Percentiles rank a stretch among this genome's conserved stretches.
These are phyloP conservation scores for Ranitomeya imitator DNA, from an alignment of 2,113 vertebrate species.

Conservation along the genomic window DNA sequence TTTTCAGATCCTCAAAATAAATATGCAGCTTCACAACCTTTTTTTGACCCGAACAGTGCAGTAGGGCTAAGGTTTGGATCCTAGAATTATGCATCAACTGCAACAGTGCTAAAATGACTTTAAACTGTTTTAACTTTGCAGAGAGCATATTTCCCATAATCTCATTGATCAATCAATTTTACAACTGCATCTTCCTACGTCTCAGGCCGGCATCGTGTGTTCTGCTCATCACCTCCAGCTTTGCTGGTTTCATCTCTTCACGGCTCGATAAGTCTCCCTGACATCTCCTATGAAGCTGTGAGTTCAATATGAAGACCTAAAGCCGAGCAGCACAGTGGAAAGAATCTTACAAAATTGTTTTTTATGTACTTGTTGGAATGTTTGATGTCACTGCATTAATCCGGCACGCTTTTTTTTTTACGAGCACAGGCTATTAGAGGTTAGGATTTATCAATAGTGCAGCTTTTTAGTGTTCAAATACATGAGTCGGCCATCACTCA, in stretches of 20 bases:
- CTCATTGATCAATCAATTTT: background rate
- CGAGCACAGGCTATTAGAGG: slow-evolving; percentile 31
- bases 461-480: slow-evolving; percentile 12
- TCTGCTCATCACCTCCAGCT: background rate
- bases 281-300: background rate
- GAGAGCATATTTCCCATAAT: background rate
- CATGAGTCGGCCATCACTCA: slow-evolving; percentile 23
- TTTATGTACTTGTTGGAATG: slow-evolving; percentile 20
- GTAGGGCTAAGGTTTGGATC: too few relatives aligned
- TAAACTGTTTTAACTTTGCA: background rate
- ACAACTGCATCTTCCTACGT: background rate
- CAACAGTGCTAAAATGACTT: background rate
- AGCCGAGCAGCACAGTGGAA: background rate
- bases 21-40: too few relatives aligned
- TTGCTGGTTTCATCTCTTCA: slow-evolving; percentile 21
- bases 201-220: background rate
- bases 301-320: slow-evolving; percentile 7
- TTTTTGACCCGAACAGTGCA: too few relatives aligned
- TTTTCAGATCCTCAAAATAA: too few relatives aligned
- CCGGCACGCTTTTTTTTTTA: slow-evolving; percentile 5
- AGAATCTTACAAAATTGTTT: slow-evolving; percentile 17
- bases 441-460: background rate
- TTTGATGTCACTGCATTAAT: slow-evolving; percentile 30
- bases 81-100: too few relatives aligned
- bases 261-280: slow-evolving; percentile 21